Conservation (phyloP, 2,797 vertebrate species). For the Borostomias antarcticus region DNA sequence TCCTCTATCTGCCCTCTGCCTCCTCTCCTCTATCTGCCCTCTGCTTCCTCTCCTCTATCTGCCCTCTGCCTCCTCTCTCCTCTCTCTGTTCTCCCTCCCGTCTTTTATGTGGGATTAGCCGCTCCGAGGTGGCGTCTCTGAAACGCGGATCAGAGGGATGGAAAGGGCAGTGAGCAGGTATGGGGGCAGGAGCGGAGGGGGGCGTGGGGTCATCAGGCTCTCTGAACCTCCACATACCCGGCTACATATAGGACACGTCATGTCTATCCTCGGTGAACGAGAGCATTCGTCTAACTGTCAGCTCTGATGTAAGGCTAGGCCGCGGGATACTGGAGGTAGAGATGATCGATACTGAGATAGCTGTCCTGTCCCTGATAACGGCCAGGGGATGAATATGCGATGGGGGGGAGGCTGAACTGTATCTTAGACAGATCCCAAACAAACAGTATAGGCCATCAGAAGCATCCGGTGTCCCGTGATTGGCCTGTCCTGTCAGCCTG, state of each 20-base stretch:
- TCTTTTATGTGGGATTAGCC: conserved; percentile 78
- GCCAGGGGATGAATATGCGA: no score
- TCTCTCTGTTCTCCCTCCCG: conserved; percentile 43
- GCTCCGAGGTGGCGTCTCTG: conserved; percentile 70
- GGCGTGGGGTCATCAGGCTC: neutral
- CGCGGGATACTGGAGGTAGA: no score
- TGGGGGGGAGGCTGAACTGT: no score
- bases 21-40: conserved; percentile 67
- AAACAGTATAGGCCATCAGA: no score
- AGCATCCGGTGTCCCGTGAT: no score
- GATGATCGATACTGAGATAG: no score
- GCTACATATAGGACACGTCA: no score
- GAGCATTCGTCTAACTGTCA: no score
- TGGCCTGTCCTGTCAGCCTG: neutral
- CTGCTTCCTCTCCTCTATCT: conserved; percentile 54
- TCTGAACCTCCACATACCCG: neutral
- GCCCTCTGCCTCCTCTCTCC: conserved; percentile 58
- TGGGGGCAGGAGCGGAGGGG: conserved; percentile 62
- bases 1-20: conserved; percentile 53
- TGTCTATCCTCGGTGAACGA: no score
- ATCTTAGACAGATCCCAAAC: no score
- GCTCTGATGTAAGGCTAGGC: no score
- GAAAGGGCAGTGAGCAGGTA: conserved; percentile 76
- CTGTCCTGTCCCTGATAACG: no score
- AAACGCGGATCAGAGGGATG: conserved; percentile 76